phyloP scores from a whole-genome alignment of 2,888 invertebrate genomes.

The Eulithis prunata region DNA sequence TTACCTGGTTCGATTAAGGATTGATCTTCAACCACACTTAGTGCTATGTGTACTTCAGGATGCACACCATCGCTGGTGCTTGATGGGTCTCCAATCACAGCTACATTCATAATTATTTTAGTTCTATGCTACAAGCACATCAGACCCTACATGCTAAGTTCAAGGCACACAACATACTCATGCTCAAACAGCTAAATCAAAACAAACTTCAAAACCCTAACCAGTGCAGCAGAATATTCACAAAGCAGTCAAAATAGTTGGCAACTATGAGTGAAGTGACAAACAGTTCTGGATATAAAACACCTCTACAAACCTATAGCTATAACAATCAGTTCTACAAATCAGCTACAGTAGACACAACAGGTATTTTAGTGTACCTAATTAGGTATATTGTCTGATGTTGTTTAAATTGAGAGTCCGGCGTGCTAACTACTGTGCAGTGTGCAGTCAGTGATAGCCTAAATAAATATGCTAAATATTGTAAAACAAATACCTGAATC shows the following conservation, averaged over 20 bases:
- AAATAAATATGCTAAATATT: too few relatives aligned
- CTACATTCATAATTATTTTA: slow-evolving; percentile 48
- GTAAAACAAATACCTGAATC: slow-evolving; percentile 57
- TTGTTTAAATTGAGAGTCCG: too few relatives aligned
- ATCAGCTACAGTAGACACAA: too few relatives aligned
- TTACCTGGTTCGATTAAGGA: slow-evolving; percentile 56
- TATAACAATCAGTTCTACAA: too few relatives aligned
- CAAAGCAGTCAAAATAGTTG: slow-evolving; percentile 1
- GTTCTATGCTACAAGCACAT: slow-evolving; percentile 28
- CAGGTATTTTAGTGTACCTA: too few relatives aligned
- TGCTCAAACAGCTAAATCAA: not conserved
- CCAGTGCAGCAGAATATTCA: slow-evolving; percentile 6
- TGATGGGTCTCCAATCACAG: slow-evolving; percentile 70
- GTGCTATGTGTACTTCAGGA: slow-evolving; percentile 57
- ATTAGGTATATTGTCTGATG: too few relatives aligned
- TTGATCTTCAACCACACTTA: slow-evolving; percentile 59
- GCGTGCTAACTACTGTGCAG: too few relatives aligned
- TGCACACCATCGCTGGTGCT: slow-evolving; percentile 77
- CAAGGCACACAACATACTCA: slow-evolving; percentile 14
- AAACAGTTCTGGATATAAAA: too few relatives aligned
- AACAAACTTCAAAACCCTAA: not conserved
- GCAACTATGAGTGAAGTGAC: not conserved
- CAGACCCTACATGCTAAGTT: slow-evolving; percentile 27
- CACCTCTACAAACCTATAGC: too few relatives aligned
- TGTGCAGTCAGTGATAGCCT: too few relatives aligned